Evolutionary conservation across 64 coral and sea anemone species (phyloP).

Genomic region (Dendronephthya gigantea): DNA sequence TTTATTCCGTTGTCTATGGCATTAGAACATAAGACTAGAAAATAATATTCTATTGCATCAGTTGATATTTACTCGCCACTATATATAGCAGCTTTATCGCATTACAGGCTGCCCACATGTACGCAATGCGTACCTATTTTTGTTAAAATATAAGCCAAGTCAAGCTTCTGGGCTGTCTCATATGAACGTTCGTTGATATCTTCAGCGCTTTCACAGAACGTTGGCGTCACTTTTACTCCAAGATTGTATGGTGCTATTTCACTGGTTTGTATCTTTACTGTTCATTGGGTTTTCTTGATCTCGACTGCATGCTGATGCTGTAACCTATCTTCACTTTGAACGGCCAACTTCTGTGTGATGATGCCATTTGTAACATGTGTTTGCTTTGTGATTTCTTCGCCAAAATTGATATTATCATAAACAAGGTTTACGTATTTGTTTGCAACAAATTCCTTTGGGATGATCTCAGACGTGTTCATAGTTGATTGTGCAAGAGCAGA

Average conservation of each 20-base stretch:
- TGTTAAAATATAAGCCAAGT: background rate
- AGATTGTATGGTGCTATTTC: background rate
- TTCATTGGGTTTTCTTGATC: background rate
- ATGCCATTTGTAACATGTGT: background rate
- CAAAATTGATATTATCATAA: background rate
- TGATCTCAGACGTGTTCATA: background rate
- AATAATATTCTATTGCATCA: too few species aligned
- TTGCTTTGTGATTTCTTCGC: background rate
- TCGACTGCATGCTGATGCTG: background rate
- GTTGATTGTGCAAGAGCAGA: background rate
- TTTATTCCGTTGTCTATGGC: too few species aligned
- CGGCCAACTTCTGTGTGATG: background rate
- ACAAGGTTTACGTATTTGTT: background rate
- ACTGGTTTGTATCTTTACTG: background rate
- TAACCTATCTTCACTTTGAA: background rate
- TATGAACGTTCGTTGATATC: background rate
- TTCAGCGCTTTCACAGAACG: too few species aligned
- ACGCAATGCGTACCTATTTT: background rate
- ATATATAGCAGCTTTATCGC: too few species aligned
- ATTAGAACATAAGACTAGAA: too few species aligned
- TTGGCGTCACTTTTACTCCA: background rate
- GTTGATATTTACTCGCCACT: too few species aligned
- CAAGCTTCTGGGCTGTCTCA: background rate
- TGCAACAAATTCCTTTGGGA: background rate
- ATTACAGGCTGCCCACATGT: too few species aligned